Evolutionary conservation across 2,797 vertebrate species (phyloP).

Genomic region (Gymnothorax javanicus): DNA sequence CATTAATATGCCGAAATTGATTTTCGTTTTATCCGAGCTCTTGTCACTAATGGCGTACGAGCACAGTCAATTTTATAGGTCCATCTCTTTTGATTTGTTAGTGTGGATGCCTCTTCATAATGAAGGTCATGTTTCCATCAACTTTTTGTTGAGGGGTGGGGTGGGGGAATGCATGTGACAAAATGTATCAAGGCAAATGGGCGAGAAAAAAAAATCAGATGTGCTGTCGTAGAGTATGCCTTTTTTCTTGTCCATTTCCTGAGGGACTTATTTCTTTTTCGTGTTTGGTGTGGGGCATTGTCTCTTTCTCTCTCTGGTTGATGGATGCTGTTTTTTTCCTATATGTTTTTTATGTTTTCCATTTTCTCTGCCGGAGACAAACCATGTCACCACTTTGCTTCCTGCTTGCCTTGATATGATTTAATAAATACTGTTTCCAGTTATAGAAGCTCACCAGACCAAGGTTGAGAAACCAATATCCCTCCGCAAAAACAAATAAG

Average conservation of each 20-base stretch:
- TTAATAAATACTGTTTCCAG: constrained; percentile 2
- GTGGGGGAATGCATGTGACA: not conserved
- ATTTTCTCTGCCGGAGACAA: not conserved
- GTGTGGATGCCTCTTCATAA: constrained; percentile 14
- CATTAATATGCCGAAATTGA: constrained; percentile 7
- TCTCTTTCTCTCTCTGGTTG: not conserved
- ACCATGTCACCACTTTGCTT: not conserved
- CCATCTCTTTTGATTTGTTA: constrained; percentile 14
- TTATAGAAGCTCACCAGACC: not conserved
- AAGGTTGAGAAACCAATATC: not conserved
- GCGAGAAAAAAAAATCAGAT: not conserved
- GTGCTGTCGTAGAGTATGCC: not conserved
- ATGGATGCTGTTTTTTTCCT: not conserved
- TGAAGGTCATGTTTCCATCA: constrained; percentile 27
- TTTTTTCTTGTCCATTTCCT: not conserved
- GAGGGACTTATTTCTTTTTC: not conserved
- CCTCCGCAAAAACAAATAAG: not conserved
- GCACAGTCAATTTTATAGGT: not conserved
- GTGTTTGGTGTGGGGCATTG: not conserved
- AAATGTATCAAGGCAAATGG: not conserved
- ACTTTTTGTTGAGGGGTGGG: not conserved
- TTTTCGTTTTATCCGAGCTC: constrained; percentile 11
- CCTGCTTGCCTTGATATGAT: not conserved
- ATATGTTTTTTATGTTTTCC: not conserved
- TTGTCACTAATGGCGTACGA: not conserved